These are phyloP conservation scores for Morpho helenor DNA, from an alignment of 2,888 invertebrate species.

Conservation along the genomic window DNA sequence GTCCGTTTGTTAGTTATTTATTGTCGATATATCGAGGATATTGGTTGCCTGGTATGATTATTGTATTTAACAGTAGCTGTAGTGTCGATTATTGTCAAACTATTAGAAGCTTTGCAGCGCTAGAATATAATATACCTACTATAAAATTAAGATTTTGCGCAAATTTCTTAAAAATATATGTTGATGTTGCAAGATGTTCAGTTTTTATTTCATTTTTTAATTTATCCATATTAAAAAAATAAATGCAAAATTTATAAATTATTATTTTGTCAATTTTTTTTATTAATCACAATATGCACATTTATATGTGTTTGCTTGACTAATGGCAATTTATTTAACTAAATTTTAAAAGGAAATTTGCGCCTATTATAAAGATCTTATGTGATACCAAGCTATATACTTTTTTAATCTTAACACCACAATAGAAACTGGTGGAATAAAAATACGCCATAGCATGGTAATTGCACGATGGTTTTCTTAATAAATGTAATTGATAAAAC, in stretches of 20 bases:
- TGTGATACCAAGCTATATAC: constrained; percentile 27
- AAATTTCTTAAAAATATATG: constrained; percentile 1
- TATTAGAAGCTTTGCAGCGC: constrained; percentile 61
- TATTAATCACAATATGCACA: background rate
- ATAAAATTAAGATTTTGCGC: constrained; percentile 14
- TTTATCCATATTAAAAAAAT: too few species aligned
- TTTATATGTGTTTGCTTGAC: background rate
- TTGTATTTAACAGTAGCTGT: constrained; percentile 58
- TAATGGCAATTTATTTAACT: background rate
- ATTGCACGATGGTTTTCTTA: constrained; percentile 50
- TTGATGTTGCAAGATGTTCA: background rate
- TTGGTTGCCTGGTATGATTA: constrained; percentile 61
- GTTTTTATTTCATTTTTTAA: too few species aligned
- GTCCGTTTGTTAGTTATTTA: constrained; percentile 67
- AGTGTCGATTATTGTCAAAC: constrained; percentile 53
- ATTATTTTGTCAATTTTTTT: too few species aligned
- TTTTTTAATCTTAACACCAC: constrained; percentile 15
- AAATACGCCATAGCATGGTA: constrained; percentile 33
- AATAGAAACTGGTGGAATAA: constrained; percentile 9
- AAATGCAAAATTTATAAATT: too few species aligned
- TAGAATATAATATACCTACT: constrained; percentile 43
- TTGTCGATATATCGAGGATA: constrained; percentile 55
- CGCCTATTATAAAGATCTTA: background rate
- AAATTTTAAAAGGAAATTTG: constrained; percentile 3
- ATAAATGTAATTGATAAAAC: constrained; percentile 55